Evolutionary conservation across 1,140 invertebrate species (phyloP).

Genomic region (Vanessa tameamea): DNA sequence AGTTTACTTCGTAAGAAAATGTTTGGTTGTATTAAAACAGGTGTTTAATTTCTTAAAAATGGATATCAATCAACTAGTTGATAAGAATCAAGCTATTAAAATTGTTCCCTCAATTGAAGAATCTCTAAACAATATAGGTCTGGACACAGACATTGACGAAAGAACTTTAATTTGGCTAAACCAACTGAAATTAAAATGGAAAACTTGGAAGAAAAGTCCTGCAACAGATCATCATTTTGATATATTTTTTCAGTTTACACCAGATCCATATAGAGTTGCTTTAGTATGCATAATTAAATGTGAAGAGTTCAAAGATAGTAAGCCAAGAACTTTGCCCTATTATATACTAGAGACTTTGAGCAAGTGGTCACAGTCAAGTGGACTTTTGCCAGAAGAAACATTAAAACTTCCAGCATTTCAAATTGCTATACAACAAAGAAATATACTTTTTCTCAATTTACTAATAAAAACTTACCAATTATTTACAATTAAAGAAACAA

Average conservation of each 20-base stretch:
- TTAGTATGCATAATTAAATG: slow-evolving; percentile 67
- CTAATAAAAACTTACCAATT: slow-evolving; percentile 66
- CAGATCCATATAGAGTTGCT: slow-evolving; percentile 58
- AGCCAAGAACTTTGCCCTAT: slow-evolving; percentile 69
- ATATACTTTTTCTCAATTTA: slow-evolving; percentile 62
- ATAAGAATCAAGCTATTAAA: slow-evolving; percentile 69
- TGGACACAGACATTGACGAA: slow-evolving; percentile 60
- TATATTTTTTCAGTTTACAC: slow-evolving; percentile 48
- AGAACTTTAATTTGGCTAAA: slow-evolving; percentile 55
- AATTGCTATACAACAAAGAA: slow-evolving; percentile 66
- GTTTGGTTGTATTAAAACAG: neutral
- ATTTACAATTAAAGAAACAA: slow-evolving; percentile 56
- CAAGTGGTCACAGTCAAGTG: slow-evolving; percentile 57
- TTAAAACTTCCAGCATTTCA: slow-evolving; percentile 70
- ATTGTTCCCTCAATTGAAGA: slow-evolving; percentile 74
- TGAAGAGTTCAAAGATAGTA: slow-evolving; percentile 71
- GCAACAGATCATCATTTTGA: slow-evolving; percentile 58
- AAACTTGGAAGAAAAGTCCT: slow-evolving; percentile 69
- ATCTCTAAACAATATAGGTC: slow-evolving; percentile 55
- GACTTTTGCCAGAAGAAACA: slow-evolving; percentile 48
- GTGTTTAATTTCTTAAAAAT: slow-evolving; percentile 33
- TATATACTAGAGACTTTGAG: slow-evolving; percentile 65
- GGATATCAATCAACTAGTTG: slow-evolving; percentile 60
- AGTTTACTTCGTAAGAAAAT: neutral
- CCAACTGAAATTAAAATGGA: slow-evolving; percentile 63